phyloP scores from a whole-genome alignment of 1,140 invertebrate genomes.

The Periplaneta americana region DNA sequence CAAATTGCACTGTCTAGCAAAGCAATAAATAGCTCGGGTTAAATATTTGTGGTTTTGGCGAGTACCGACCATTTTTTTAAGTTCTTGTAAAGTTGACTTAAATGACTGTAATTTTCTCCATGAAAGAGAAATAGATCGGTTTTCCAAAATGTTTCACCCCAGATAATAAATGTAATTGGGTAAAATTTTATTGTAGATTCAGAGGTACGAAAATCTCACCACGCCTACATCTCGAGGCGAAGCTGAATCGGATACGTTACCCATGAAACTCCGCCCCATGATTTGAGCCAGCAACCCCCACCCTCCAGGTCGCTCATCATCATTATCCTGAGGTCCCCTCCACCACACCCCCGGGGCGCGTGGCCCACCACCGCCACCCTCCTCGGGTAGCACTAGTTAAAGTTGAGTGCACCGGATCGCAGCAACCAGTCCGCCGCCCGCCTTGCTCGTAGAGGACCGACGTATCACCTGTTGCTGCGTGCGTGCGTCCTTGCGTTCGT shows the following conservation, averaged over 20 bases:
- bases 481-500: no score
- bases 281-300: neutral
- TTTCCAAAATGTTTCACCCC: neutral
- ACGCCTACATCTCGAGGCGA: neutral
- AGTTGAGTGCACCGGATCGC: neutral
- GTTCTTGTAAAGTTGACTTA: no score
- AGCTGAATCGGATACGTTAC: neutral
- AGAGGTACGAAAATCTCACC: neutral
- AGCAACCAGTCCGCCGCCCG: neutral
- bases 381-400: neutral
- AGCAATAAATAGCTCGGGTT: neutral
- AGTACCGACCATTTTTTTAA: neutral
- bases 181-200: neutral
- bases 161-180: neutral
- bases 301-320: neutral
- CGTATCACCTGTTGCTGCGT: neutral
- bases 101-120: neutral
- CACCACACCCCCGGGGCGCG: neutral
- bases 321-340: neutral
- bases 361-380: neutral
- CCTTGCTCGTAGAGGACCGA: neutral
- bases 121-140: neutral
- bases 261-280: neutral
- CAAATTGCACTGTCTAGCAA: neutral
- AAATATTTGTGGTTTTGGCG: neutral